Evolutionary conservation across 1,140 invertebrate species (phyloP).

Genomic region (Protaetia brevitarsis): DNA sequence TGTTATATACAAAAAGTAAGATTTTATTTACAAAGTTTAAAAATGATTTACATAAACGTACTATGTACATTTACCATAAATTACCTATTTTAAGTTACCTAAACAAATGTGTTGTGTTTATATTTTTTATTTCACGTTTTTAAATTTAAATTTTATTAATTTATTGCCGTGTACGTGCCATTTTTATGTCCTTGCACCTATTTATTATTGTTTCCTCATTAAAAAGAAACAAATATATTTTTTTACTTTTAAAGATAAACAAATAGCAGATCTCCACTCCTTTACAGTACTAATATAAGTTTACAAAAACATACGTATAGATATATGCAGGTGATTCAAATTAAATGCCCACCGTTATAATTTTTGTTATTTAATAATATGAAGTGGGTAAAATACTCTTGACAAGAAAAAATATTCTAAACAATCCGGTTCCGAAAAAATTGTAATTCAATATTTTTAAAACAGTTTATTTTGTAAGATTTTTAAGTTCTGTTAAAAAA

Average conservation of each 20-base stretch:
- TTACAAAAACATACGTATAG: not conserved
- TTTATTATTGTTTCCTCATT: slow-evolving; percentile 12
- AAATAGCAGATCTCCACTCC: not conserved
- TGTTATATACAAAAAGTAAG: slow-evolving; percentile 38
- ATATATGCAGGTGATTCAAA: no score
- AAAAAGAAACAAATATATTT: not conserved
- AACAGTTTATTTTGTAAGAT: not conserved
- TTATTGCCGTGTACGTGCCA: slow-evolving; percentile 22
- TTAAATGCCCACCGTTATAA: no score
- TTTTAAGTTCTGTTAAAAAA: not conserved
- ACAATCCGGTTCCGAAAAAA: no score
- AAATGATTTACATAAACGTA: slow-evolving; percentile 34
- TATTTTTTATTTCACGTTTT: slow-evolving; percentile 19
- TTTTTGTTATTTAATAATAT: no score
- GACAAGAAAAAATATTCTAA: no score
- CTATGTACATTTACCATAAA: slow-evolving; percentile 27
- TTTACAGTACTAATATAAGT: slow-evolving; percentile 12
- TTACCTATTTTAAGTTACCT: slow-evolving; percentile 27
- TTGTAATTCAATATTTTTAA: not conserved
- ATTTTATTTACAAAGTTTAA: slow-evolving; percentile 42
- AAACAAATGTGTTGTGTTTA: slow-evolving; percentile 22
- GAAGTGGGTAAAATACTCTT: no score
- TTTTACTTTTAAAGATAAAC: not conserved
- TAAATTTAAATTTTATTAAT: slow-evolving; percentile 26
- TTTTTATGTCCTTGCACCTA: slow-evolving; percentile 19